Evolutionary conservation across 2,797 vertebrate species (phyloP), one percentile per base, ranked within the genome.

Genomic region (Pipistrellus pygmaeus): DNA sequence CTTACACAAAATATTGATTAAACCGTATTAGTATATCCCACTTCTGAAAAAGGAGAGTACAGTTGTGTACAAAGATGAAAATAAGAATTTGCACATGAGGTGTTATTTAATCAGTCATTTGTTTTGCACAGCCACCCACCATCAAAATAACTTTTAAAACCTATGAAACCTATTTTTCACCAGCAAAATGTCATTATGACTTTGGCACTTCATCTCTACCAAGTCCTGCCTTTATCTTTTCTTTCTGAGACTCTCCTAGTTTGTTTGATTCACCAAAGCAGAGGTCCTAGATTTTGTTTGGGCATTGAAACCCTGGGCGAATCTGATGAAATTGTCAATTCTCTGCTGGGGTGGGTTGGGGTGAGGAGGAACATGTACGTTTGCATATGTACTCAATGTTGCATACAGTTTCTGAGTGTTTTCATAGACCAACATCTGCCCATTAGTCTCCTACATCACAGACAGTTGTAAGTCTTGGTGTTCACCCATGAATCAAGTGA

Each of bases 151-250:
- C 51, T 64, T 71, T 95, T 83, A 62, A 66, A 62, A 25, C 4
- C 48, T 48, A 21, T 18, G 44, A 92, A 27, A 3, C 8, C 10
- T 88, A 44, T 48, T 85, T 82, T 81, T 86, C 60, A 86, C 6
- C 72, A 88, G 4, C 20, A 82, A 69, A 87, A 76, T 72, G 4
- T 87, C 55, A 27, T 35, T 38, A 66, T 66, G 27, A 57, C 48
- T 69, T 60, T 62, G 8, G 1, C 23, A 64, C 2, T 80, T 51
- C 38, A n/a, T 10, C 17, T 75, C 57, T 77, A 35, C 15, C 55
- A 57, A 72, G n/a, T 85, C 15, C 41, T 80, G 7, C 20, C 12
- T 92, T 96, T 94, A 66, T 38, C 53, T 73, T 93, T 89, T 75
- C 25, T 60, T 93, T 75, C 30, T 64, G 38, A 86, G 18, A 76